Conservation (phyloP, 2,113 vertebrate species). For the Plectropomus leopardus region DNA sequence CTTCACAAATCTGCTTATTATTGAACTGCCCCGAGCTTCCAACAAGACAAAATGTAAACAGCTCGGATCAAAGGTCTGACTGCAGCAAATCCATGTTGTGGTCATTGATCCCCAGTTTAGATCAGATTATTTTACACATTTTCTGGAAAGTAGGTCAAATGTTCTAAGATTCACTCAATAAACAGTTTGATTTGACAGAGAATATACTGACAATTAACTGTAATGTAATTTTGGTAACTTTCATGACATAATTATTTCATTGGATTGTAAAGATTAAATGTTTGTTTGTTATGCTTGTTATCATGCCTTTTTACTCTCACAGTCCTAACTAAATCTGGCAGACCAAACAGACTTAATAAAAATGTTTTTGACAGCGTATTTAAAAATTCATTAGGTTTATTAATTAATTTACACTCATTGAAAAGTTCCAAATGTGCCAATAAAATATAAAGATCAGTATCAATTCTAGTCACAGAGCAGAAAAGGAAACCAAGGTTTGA, state of each 20-base stretch:
- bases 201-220: constrained; percentile 39
- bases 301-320: constrained; percentile 34
- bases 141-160: constrained; percentile 48
- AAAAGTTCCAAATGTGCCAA: constrained; percentile 34
- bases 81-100: constrained; percentile 5
- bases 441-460: constrained; percentile 40
- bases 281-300: constrained; percentile 63
- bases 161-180: constrained; percentile 6
- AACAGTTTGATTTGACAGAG: constrained; percentile 9
- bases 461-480: constrained; percentile 10
- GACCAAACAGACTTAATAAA: constrained; percentile 61
- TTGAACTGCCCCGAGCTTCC: constrained; percentile 10
- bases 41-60: constrained; percentile 51
- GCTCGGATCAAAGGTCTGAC: constrained; percentile 54
- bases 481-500: constrained; percentile 37
- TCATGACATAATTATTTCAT: constrained; percentile 52
- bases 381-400: constrained; percentile 51
- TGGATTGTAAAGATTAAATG: constrained; percentile 70
- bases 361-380: constrained; percentile 53
- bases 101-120: constrained; percentile 27
- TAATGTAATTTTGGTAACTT: constrained; percentile 59
- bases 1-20: constrained; percentile 33
- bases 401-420: constrained; percentile 49
- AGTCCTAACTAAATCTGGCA: neutral
- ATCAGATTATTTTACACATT: constrained; percentile 29